phyloP scores from a whole-genome alignment of 2,888 invertebrate genomes.

The Watsonalla binaria region DNA sequence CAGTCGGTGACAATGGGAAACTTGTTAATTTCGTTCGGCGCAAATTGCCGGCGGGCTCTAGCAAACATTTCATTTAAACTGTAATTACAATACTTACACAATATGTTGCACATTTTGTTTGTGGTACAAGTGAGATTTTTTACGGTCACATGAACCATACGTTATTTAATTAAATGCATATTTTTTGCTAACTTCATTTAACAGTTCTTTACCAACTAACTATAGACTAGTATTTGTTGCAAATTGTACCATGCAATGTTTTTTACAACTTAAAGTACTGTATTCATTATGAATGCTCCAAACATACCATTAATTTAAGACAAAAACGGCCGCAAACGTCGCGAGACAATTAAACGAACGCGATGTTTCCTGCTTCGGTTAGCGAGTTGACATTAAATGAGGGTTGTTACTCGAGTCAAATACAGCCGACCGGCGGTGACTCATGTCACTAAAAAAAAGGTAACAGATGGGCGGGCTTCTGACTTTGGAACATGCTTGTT shows the following conservation, averaged over 20 bases:
- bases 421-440: conserved; percentile 21
- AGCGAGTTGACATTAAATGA: conserved; percentile 6
- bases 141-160: conserved; percentile 2
- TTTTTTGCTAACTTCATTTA: too few relatives aligned
- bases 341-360: conserved; percentile 4
- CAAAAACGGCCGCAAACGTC: not conserved
- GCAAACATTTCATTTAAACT: conserved; percentile 36
- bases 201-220: too few relatives aligned
- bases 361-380: not conserved
- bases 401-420: conserved; percentile 11
- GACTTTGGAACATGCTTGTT: too few relatives aligned
- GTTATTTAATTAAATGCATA: too few relatives aligned
- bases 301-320: not conserved
- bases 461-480: too few relatives aligned
- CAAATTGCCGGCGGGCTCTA: conserved; percentile 22
- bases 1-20: conserved; percentile 29
- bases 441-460: conserved; percentile 3
- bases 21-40: conserved; percentile 30
- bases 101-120: conserved; percentile 20
- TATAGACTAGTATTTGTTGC: too few relatives aligned
- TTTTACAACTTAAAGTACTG: not conserved
- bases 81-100: conserved; percentile 19
- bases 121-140: conserved; percentile 17
- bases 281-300: not conserved
- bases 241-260: too few relatives aligned